phyloP scores from a whole-genome alignment of 2,888 invertebrate genomes.

The Tribolium freemani region DNA sequence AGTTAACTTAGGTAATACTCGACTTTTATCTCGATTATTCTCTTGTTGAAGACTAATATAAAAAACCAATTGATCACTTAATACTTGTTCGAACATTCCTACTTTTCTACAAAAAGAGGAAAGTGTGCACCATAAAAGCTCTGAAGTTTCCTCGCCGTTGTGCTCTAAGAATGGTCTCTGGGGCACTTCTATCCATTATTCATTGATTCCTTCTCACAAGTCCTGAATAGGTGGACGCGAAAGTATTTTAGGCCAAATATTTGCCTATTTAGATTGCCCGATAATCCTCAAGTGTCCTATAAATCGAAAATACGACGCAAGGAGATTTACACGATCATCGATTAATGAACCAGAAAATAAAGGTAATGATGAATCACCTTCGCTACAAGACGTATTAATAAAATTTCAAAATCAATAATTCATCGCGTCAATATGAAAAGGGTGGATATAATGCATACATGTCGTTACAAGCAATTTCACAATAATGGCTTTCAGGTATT shows the following conservation, averaged over 20 bases:
- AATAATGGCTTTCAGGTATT: background rate
- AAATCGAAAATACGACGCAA: background rate
- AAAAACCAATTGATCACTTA: conserved; percentile 50
- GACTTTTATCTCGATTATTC: conserved; percentile 36
- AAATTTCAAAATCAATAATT: background rate
- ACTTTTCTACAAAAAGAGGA: conserved; percentile 44
- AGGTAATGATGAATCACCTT: background rate
- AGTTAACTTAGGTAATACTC: conserved; percentile 1
- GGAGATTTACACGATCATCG: background rate
- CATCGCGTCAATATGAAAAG: background rate
- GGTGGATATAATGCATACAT: background rate
- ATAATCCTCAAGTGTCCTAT: no score
- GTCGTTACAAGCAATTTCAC: background rate
- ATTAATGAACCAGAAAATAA: background rate
- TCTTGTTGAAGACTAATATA: conserved; percentile 35
- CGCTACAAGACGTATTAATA: background rate
- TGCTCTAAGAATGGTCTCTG: conserved; percentile 59
- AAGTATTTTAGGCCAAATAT: conserved; percentile 54
- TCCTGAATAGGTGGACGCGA: conserved; percentile 50
- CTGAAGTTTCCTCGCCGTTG: conserved; percentile 57
- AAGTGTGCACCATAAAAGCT: conserved; percentile 57
- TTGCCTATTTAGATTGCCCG: conserved; percentile 51
- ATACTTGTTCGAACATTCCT: conserved; percentile 49
- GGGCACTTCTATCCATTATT: conserved; percentile 61
- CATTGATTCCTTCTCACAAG: conserved; percentile 57